Percentiles rank a stretch among this genome's conserved stretches.
Evolutionary conservation across 2,888 invertebrate genomes (phyloP).

Genomic region (Entomobrya multifasciata): DNA sequence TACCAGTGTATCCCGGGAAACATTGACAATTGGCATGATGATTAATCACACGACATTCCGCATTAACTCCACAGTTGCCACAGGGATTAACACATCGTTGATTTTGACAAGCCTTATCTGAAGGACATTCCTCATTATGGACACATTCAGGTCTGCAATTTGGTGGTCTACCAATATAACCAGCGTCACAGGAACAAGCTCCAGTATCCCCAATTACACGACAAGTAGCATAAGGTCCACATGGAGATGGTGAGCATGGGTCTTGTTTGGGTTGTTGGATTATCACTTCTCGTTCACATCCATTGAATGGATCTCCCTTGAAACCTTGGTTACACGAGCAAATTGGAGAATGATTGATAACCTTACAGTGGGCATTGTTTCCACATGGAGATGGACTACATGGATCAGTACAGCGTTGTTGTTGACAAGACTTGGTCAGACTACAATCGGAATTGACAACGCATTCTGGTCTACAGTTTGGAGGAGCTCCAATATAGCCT

Average conservation of each 20-base stretch:
- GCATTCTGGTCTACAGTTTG: conserved; percentile 80
- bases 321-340: conserved; percentile 84
- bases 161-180: conserved; percentile 86
- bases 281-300: conserved; percentile 79
- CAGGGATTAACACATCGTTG: conserved; percentile 88
- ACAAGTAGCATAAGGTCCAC: conserved; percentile 71
- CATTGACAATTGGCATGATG: conserved; percentile 90
- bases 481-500: conserved; percentile 88
- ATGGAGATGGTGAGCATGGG: conserved; percentile 81
- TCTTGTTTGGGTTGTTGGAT: conserved; percentile 81
- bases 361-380: conserved; percentile 83
- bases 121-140: conserved; percentile 85
- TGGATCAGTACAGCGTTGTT: conserved; percentile 92
- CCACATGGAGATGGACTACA: conserved; percentile 85
- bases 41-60: conserved; percentile 86
- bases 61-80: conserved; percentile 91
- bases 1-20: conserved; percentile 87
- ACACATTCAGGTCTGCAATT: conserved; percentile 88
- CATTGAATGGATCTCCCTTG: conserved; percentile 83
- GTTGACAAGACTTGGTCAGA: conserved; percentile 80
- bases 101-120: conserved; percentile 90
- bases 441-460: conserved; percentile 86
- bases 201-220: conserved; percentile 69
- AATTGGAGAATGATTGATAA: conserved; percentile 84
- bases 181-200: conserved; percentile 65